phyloP scores from a whole-genome alignment of 2,113 vertebrate genomes.

The Rhipidura dahli region DNA sequence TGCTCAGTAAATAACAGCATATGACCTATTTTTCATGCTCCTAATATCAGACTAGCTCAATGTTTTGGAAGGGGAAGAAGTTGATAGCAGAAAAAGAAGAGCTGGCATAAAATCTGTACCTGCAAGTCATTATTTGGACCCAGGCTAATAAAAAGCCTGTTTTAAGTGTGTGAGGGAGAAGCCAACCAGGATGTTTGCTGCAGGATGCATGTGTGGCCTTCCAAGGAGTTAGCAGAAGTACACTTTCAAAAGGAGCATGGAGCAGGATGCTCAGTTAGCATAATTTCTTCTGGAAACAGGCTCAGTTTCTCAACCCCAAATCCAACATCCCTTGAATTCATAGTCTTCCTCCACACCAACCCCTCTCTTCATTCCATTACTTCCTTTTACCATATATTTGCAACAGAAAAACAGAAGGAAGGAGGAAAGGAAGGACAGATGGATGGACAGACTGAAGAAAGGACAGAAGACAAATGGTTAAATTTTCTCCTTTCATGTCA shows the following conservation, averaged over 20 bases:
- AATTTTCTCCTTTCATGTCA: background rate
- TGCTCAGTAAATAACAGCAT: background rate
- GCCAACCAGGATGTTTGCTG: constrained; percentile 68
- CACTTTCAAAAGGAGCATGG: background rate
- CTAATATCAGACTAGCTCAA: background rate
- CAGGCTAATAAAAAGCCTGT: constrained; percentile 66
- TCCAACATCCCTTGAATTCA: background rate
- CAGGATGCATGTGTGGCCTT: constrained; percentile 81
- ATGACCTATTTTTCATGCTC: background rate
- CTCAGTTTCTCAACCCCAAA: background rate
- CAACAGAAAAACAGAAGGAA: too few relatives aligned
- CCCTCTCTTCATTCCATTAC: background rate
- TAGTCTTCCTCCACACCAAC: background rate
- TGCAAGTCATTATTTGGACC: constrained; percentile 68
- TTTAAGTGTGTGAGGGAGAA: constrained; percentile 69
- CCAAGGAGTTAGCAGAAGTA: constrained; percentile 81
- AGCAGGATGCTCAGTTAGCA: background rate
- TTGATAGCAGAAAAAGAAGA: background rate
- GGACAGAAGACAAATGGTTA: background rate
- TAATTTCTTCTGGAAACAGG: background rate
- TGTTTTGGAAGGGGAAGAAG: background rate
- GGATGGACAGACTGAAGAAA: background rate
- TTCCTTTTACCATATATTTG: background rate
- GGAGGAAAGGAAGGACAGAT: background rate
- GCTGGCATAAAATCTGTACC: constrained; percentile 35